phyloP scores from a whole-genome alignment of 2,888 invertebrate genomes.

The Pachydiplax longipennis region DNA sequence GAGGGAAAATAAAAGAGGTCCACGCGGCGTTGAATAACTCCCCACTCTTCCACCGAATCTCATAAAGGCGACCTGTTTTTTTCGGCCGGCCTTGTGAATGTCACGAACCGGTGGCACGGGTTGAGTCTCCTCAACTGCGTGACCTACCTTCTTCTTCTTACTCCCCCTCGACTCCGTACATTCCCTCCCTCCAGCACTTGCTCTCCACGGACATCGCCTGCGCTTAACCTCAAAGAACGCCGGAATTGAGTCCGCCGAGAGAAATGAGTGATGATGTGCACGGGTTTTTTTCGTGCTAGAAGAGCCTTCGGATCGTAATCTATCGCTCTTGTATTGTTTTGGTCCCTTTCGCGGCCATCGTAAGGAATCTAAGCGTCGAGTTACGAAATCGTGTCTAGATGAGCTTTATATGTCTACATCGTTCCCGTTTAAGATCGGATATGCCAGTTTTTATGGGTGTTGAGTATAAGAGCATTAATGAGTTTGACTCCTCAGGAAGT shows the following conservation, averaged over 20 bases:
- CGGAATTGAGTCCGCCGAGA: neutral
- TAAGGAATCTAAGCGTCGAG: no score
- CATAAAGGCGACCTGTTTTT: conserved; percentile 29
- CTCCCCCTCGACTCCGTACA: neutral
- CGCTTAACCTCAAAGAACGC: neutral
- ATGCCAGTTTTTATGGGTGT: no score
- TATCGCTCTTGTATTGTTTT: no score
- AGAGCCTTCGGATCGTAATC: no score
- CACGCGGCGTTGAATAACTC: neutral
- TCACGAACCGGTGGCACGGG: conserved; percentile 43
- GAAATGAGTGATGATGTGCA: neutral
- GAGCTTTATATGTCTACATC: no score
- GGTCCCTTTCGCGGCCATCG: no score
- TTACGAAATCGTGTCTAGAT: no score
- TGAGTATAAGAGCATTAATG: no score
- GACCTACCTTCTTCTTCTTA: neutral
- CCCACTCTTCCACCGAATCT: neutral
- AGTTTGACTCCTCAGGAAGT: no score
- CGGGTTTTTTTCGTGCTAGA: neutral
- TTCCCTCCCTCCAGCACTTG: neutral
- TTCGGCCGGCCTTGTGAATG: conserved; percentile 38
- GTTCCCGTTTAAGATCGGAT: no score
- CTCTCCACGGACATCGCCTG: neutral
- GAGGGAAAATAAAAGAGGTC: neutral
- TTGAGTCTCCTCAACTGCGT: neutral